Conservation (phyloP, 1,140 invertebrate genomes). For the Drosophila orena region DNA sequence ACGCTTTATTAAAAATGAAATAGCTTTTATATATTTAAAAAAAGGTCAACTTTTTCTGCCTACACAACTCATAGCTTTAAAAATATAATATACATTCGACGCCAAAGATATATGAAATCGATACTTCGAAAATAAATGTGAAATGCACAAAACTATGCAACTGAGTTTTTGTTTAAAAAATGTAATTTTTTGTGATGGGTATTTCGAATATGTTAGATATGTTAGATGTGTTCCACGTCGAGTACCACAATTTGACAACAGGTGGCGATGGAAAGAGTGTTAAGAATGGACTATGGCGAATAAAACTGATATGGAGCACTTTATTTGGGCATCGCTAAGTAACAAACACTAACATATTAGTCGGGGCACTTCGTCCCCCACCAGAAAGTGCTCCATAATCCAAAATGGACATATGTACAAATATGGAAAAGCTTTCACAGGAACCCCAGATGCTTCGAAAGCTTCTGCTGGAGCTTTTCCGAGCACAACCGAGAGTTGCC, state of each 20-base stretch:
- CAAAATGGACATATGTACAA: constrained; percentile 13
- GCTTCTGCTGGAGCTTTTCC: constrained; percentile 25
- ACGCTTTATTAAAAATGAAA: constrained; percentile 33
- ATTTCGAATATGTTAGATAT: too few species aligned
- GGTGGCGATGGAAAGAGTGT: not conserved
- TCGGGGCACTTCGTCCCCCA: not conserved
- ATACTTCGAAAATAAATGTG: constrained; percentile 49
- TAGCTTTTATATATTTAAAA: constrained; percentile 41
- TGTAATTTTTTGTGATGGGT: too few species aligned
- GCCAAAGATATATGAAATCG: constrained; percentile 50
- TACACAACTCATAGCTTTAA: constrained; percentile 49
- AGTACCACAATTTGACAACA: not conserved
- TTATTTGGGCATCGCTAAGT: not conserved
- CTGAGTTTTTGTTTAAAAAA: not conserved
- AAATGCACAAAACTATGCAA: constrained; percentile 40
- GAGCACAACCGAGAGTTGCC: constrained; percentile 22
- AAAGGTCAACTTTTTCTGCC: constrained; percentile 35
- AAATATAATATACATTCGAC: constrained; percentile 45
- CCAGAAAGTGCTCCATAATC: not conserved
- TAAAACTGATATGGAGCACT: not conserved
- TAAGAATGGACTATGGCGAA: too few species aligned
- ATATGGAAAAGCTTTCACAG: constrained; percentile 24
- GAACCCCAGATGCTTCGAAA: constrained; percentile 3
- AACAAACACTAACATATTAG: not conserved
- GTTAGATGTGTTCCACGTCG: too few species aligned